phyloP scores from a whole-genome alignment of 92 coral and sea anemone genomes.

The Metridium senile region DNA sequence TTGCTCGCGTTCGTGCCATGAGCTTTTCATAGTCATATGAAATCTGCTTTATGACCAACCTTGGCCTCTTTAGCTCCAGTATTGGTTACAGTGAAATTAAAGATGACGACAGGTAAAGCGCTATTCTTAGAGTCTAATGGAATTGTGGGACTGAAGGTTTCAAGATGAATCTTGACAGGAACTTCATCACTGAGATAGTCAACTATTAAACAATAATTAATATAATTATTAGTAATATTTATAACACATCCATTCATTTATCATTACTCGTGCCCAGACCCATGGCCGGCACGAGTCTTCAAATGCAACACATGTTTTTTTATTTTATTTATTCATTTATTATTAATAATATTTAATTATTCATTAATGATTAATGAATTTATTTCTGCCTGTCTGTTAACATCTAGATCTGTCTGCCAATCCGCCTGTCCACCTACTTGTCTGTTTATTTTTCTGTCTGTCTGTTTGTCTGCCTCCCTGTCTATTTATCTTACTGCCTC shows the following conservation, averaged over 20 bases:
- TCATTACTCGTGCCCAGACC: too few species aligned
- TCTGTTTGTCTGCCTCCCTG: neutral
- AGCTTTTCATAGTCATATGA: too few species aligned
- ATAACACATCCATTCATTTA: too few species aligned
- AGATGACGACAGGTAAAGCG: conserved; percentile 79
- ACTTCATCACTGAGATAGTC: conserved; percentile 74
- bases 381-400: neutral
- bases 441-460: neutral
- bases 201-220: conserved; percentile 42
- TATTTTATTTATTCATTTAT: too few species aligned
- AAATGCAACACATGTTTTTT: too few species aligned
- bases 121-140: conserved; percentile 90
- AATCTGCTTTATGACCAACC: too few species aligned
- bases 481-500: neutral
- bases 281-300: too few species aligned
- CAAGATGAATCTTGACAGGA: conserved; percentile 77
- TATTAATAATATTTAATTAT: too few species aligned
- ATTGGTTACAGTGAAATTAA: conserved; percentile 85
- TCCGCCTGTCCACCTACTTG: neutral
- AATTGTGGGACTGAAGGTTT: conserved; percentile 89
- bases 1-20: too few species aligned
- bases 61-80: conserved; percentile 52
- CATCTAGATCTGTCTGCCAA: neutral
- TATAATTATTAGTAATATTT: neutral
- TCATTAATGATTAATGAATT: neutral